Conservation (phyloP, 2,888 invertebrate genomes). For the Lucinisca nassula region DNA sequence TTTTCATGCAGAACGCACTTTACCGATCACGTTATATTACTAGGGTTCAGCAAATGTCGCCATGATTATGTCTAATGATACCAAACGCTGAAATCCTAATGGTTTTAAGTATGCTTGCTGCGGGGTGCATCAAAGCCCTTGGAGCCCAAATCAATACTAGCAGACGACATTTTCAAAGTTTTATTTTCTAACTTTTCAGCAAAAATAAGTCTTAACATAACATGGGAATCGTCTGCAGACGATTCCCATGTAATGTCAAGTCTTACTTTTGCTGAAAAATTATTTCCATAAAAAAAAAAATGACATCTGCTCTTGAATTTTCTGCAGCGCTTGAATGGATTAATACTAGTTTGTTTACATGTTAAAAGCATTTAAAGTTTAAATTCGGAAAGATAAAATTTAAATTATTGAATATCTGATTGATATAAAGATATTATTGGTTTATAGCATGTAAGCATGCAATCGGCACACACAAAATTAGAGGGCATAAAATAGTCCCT, state of each 20-base stretch:
- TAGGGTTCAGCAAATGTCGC: not conserved
- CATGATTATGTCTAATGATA: not conserved
- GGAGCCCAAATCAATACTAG: too few species aligned
- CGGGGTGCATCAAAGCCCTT: not conserved
- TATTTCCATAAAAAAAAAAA: too few species aligned
- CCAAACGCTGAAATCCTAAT: not conserved
- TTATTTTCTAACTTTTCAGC: too few species aligned
- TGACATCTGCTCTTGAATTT: too few species aligned
- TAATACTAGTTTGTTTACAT: not conserved
- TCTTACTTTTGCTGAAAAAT: too few species aligned
- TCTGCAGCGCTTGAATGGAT: too few species aligned
- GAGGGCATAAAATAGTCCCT: too few species aligned
- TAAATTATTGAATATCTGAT: not conserved
- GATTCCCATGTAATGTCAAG: too few species aligned
- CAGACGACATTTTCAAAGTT: too few species aligned
- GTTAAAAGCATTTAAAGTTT: not conserved
- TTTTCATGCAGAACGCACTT: not conserved
- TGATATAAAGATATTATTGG: not conserved
- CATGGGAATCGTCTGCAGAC: too few species aligned
- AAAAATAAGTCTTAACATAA: too few species aligned
- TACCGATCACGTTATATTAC: not conserved
- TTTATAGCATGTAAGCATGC: not conserved
- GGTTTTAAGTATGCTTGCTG: not conserved
- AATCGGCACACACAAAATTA: not conserved
- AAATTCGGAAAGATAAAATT: not conserved